Evolutionary conservation across 2,113 vertebrate genomes (phyloP).

Genomic region (Vanacampus margaritifer): DNA sequence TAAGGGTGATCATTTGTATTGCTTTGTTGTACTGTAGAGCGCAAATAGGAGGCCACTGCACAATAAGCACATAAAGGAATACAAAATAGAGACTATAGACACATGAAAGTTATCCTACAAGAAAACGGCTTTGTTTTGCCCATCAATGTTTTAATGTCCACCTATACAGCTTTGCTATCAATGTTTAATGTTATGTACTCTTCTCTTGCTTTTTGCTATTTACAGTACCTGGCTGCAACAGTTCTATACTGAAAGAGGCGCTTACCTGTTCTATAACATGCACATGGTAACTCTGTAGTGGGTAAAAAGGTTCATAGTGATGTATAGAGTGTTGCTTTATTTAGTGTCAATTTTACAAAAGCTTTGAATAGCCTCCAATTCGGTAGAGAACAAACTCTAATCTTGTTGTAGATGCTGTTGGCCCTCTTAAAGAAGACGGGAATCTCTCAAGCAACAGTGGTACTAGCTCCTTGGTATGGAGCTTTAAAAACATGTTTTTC

Average conservation of each 20-base stretch:
- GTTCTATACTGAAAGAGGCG: constrained; percentile 16
- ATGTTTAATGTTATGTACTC: constrained; percentile 33
- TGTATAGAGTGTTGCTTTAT: not conserved
- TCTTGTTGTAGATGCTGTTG: too few relatives aligned
- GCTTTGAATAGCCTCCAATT: constrained; percentile 6
- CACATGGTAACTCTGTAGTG: not conserved
- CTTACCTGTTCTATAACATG: constrained; percentile 14
- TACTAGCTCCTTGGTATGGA: too few relatives aligned
- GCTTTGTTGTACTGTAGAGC: constrained; percentile 47
- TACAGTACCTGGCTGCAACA: constrained; percentile 13
- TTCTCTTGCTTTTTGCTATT: constrained; percentile 23
- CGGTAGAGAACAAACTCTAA: constrained; percentile 24
- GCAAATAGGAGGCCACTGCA: constrained; percentile 30
- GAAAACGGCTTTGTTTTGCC: constrained; percentile 24
- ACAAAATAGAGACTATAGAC: constrained; percentile 8
- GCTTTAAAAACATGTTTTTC: too few relatives aligned
- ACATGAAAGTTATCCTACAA: constrained; percentile 1
- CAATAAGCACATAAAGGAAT: constrained; percentile 18
- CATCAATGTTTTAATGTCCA: constrained; percentile 55
- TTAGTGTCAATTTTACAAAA: not conserved
- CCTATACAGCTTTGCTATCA: constrained; percentile 31
- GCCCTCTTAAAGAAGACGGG: too few relatives aligned
- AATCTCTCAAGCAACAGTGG: too few relatives aligned
- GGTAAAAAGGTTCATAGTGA: constrained; percentile 2
- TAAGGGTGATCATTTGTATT: constrained; percentile 51